Base-by-base conservation (phyloP, 2,888 invertebrate species). In the Drosophila peninsularis region DNA sequence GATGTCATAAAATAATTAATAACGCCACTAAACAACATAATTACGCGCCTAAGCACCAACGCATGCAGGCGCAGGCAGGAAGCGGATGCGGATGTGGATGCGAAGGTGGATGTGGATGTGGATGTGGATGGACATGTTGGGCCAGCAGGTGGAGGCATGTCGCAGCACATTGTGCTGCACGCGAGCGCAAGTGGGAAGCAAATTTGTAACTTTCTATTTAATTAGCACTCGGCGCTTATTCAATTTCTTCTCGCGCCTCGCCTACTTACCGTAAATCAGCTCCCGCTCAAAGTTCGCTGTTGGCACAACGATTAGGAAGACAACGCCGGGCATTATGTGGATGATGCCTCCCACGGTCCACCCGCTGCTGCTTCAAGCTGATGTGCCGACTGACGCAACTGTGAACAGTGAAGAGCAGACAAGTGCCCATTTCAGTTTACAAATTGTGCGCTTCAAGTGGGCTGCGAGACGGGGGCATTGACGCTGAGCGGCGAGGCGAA, bases 271-370 rank as follows among this genome's bases (percentile, higher is more conserved):
- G 82, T 90, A 90, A 79, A 90, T 78, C 75, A 92, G 82, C 80
- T 92, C 93, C 83, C 95, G 94, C 91, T 96, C 95, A 82, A 94
- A 94, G 89, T 94, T 95, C 61, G 95, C 94, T 66, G 95, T 95
- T 10, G 96, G 95, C 80, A 96, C 94, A 85, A 94, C 95, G 67
- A 96, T 94, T 62, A 95, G 90, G 88, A 96, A 96, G 69, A 96
- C 94, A 7, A 95, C 95, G 75, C 95, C 95, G 58, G 94, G 94
- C 94, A 94, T 94, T 71, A 88, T 88, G 52, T 45, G 30, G 39
- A 37, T 37, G 42, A 27, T 50, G 19, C 32, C 32, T 19, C 19
- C 5, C n/a, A 17, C 21, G 44, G 57, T 53, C 57, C 36, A 36
- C 36, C 9, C 32, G 19, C 36, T n/a, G n/a, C 24, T 50, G 19